A percentile compares a stretch with the other conserved stretches of the same genome.
These are phyloP conservation scores for Pachycephus smyrnensis DNA, from an alignment of 2,888 invertebrate species.

Conservation along the genomic window DNA sequence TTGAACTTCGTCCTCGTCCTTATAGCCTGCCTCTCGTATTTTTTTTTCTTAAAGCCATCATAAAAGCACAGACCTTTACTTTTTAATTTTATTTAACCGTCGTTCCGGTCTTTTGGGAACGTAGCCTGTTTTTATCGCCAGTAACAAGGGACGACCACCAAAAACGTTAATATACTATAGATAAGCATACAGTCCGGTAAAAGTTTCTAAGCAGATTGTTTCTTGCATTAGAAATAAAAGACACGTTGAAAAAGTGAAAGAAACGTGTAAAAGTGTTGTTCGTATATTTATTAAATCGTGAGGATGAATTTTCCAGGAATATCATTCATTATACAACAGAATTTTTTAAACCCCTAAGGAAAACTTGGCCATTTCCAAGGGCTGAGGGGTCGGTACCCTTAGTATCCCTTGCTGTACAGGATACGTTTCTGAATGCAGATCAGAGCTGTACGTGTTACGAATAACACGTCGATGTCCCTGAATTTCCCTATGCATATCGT, in stretches of 20 bases:
- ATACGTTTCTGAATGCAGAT: not conserved
- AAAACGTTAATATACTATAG: not conserved
- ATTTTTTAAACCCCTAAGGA: not conserved
- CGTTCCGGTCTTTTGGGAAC: not conserved
- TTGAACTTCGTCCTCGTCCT: not conserved
- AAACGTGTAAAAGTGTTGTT: not conserved
- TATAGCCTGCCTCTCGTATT: conserved; percentile 14
- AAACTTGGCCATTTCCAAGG: not conserved
- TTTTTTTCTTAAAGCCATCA: not conserved
- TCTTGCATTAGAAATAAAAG: not conserved
- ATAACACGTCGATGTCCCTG: not conserved
- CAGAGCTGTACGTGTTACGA: not conserved
- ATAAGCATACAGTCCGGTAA: no score
- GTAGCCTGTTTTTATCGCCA: not conserved
- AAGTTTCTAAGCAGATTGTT: not conserved
- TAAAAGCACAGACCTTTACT: not conserved
- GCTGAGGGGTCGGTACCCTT: not conserved
- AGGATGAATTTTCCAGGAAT: not conserved
- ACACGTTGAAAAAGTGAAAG: not conserved
- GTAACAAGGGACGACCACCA: not conserved
- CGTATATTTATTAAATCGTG: not conserved
- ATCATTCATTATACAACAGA: not conserved
- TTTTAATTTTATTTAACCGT: not conserved
- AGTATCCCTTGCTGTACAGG: not conserved
- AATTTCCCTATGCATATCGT: not conserved